Base-by-base conservation (phyloP, 2,888 invertebrate species). In the Stramonita haemastoma region DNA sequence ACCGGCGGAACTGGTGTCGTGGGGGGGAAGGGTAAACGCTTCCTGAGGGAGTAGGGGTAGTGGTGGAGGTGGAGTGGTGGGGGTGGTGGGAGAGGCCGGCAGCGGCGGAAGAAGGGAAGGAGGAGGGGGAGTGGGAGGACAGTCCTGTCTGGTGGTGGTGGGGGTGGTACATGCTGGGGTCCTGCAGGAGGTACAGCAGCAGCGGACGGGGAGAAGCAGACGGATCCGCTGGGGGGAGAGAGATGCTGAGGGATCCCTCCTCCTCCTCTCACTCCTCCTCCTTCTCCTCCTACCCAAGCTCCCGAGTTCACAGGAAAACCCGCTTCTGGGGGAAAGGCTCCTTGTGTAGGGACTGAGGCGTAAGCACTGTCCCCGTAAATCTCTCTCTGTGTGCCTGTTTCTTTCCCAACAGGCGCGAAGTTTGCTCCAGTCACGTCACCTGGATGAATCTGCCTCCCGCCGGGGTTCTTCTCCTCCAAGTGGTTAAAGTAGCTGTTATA, bases 401-500 rank as follows among this genome's bases (percentile, higher is more conserved):
- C 46, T 46, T n/a, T n/a, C n/a, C n/a, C n/a, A n/a, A n/a, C n/a
- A n/a, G n/a, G n/a, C n/a, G 8, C 46, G 46, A 46, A 46, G 46
- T 8, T 46, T 2, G 46, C 46, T 46, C 5, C 13, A n/a, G 26
- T 13, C 6, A n/a, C 5, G 73, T 0, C 13, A 1, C 73, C n/a
- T n/a, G 22, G 26, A 73, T n/a, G 29, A n/a, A n/a, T 13, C 11
- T 22, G n/a, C 73, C 13, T 2, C 66, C 11, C 5, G 73, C 26
- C 73, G 26, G n/a, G n/a, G 17, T 11, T 15, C 77, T 77, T 29
- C 32, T 79, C 32, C 34, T 94, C 94, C 91, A 95, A 92, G 87
- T 93, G 92, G 89, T 93, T 93, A 91, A 95, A 95, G 91, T 94
- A 95, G 22, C 91, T 94, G 84, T 94, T n/a, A 94, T 15, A 95